phyloP scores from a whole-genome alignment of 2,113 vertebrate species.

The Pseudonaja textilis region DNA sequence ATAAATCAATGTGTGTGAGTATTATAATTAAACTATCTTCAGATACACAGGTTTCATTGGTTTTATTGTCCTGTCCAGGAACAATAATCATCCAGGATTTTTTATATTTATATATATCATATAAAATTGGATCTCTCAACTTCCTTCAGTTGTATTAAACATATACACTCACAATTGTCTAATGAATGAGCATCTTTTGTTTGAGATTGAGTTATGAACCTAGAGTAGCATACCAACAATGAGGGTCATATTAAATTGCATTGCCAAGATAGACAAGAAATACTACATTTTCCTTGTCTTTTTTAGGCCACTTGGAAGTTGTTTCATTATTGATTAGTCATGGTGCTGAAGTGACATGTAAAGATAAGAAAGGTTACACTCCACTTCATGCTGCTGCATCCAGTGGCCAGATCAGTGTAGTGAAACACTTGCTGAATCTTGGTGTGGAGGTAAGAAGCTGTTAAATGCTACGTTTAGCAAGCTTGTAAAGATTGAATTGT shows the following conservation, averaged over 20 bases:
- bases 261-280: background rate
- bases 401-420: constrained; percentile 87
- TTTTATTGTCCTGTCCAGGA: background rate
- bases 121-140: background rate
- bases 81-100: background rate
- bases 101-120: background rate
- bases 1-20: background rate
- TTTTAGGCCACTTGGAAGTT: constrained; percentile 90
- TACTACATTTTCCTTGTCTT: constrained; percentile 26
- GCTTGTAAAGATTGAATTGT: background rate
- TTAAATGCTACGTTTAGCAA: background rate
- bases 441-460: constrained; percentile 83
- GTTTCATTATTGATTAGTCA: constrained; percentile 88
- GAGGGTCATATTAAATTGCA: background rate
- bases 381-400: constrained; percentile 92
- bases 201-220: background rate
- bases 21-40: background rate
- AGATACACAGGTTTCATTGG: background rate
- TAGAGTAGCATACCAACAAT: background rate
- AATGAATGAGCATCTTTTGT: background rate
- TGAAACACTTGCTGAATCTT: constrained; percentile 92
- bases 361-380: constrained; percentile 96
- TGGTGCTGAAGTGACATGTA: constrained; percentile 91
- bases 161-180: background rate
- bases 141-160: background rate